Evolutionary conservation across 2,888 invertebrate species (phyloP).

Genomic region (Agrenia bidenticulata): DNA sequence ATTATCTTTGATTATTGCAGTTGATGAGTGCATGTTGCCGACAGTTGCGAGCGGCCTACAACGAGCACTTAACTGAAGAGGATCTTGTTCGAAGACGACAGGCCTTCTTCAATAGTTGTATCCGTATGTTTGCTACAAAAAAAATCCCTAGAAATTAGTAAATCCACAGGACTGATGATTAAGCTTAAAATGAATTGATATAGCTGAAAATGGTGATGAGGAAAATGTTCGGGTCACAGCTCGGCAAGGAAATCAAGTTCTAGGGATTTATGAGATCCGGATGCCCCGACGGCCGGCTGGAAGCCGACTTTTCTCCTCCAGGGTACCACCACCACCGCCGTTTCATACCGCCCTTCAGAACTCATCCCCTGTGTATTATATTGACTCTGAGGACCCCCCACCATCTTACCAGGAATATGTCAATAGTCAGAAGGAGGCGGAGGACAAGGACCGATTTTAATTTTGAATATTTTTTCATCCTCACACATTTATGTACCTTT

Average conservation of each 20-base stretch:
- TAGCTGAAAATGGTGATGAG: neutral
- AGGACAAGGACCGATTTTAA: slow-evolving; percentile 32
- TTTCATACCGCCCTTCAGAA: slow-evolving; percentile 43
- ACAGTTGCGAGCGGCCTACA: slow-evolving; percentile 41
- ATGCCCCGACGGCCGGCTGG: slow-evolving; percentile 14
- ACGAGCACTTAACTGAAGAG: slow-evolving; percentile 42
- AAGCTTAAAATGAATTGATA: neutral
- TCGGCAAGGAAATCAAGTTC: slow-evolving; percentile 7
- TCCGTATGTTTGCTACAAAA: too few relatives aligned
- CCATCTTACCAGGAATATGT: slow-evolving; percentile 48
- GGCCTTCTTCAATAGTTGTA: slow-evolving; percentile 25
- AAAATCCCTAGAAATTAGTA: neutral
- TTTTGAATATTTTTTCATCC: too few relatives aligned
- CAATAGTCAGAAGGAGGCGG: slow-evolving; percentile 25
- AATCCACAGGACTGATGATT: neutral
- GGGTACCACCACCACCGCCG: slow-evolving; percentile 34
- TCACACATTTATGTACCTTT: too few relatives aligned
- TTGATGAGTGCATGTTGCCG: slow-evolving; percentile 46
- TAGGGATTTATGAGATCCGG: slow-evolving; percentile 35
- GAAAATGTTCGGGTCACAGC: slow-evolving; percentile 32
- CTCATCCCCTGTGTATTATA: slow-evolving; percentile 40
- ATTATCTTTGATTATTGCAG: neutral
- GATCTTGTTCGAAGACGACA: slow-evolving; percentile 39
- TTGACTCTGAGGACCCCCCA: slow-evolving; percentile 43
- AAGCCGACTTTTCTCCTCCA: neutral